phyloP scores from a whole-genome alignment of 2,888 invertebrate genomes.

The Brachyptera risi region DNA sequence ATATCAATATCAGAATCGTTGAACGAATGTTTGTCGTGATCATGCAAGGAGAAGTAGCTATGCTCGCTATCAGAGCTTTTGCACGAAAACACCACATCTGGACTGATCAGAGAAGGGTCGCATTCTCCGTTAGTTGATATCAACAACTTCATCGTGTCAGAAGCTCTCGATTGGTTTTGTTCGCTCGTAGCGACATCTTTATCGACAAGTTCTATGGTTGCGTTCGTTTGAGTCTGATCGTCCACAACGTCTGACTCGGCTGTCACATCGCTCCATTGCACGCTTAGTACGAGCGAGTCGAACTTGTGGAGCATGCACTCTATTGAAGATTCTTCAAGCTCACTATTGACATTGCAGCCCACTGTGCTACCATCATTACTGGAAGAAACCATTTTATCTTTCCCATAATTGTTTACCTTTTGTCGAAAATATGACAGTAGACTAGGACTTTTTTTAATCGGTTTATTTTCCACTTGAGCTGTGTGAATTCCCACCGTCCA shows the following conservation, averaged over 20 bases:
- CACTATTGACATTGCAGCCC: neutral
- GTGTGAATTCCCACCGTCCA: neutral
- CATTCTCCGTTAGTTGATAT: neutral
- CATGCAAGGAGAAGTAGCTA: neutral
- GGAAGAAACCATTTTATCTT: neutral
- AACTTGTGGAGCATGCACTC: constrained; percentile 10
- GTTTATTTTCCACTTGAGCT: neutral
- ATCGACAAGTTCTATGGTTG: neutral
- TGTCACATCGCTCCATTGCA: constrained; percentile 14
- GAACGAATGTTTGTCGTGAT: neutral
- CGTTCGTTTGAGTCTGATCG: neutral
- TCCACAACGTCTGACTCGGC: neutral
- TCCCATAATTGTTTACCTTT: neutral
- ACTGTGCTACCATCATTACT: neutral
- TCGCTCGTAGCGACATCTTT: neutral
- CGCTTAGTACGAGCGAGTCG: constrained; percentile 21
- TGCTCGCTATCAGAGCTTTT: neutral
- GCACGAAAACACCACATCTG: neutral
- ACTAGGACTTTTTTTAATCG: neutral
- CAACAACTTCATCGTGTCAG: neutral
- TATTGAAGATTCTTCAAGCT: neutral
- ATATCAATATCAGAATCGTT: neutral
- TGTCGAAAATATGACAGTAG: neutral
- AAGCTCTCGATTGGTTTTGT: neutral
- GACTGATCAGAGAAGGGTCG: neutral